Evolutionary conservation across 2,888 invertebrate genomes (phyloP), one percentile per base, ranked within the genome.

Genomic region (Scrobipalpa costella): DNA sequence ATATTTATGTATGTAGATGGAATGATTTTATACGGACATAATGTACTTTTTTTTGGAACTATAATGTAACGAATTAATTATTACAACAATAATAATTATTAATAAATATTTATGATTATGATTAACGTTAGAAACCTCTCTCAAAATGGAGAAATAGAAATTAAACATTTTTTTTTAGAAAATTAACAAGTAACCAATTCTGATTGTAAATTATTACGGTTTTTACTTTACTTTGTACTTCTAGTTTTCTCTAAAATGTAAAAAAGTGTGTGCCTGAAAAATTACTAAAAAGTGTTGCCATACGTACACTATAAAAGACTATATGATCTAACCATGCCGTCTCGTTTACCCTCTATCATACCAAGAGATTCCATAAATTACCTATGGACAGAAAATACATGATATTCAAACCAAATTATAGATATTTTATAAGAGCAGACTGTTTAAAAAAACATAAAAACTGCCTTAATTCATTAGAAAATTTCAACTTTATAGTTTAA

Each of bases 281-380:
- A 40, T 40, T 3, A 40, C 21, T 47, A 34, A 58, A 47, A 13
- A 64, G 36, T 61, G 57, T 55, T 61, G 38, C 61, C 49, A 64
- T 64, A 63, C n/a, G 33, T 50, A 9, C 11, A 11, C 36, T 50
- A 52, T 19, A 7, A 21, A 36, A 50, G 61, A 61, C 50, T 58
- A 58, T 21, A 17, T 49, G n/a, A 44, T 40, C 58, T 27, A 11
- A 27, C 59, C 44, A 27, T 59, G 44, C 57, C 38, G 7, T 33
- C 57, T 57, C 34, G 7, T 33, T 9, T 21, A 27, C 0, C 50
- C 44, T 2, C n/a, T n/a, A 36, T 36, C 15, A 34, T 55, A 38
- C 9, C 34, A 19, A 63, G 63, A 63, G 63, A 63, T 63, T 63
- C 63, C 63, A 63, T 49, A 63, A 63, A 57, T 33, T 47, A 27